These are phyloP conservation scores for Euproctis similis DNA, from an alignment of 2,888 invertebrate genomes.

Conservation along the genomic window DNA sequence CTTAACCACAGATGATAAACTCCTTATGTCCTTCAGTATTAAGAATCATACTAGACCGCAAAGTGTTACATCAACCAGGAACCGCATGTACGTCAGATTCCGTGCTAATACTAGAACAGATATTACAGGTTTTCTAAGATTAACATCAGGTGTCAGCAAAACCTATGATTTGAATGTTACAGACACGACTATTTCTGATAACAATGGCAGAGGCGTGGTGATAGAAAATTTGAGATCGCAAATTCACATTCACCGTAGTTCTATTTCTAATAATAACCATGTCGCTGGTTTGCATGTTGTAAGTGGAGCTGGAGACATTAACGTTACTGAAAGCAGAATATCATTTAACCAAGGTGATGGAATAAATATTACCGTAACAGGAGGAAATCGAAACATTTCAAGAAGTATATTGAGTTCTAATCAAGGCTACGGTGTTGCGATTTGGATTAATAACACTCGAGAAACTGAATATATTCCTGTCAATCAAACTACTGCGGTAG, in stretches of 20 bases:
- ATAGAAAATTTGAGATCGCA: conserved; percentile 93
- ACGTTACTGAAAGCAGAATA: conserved; percentile 92
- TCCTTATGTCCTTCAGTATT: conserved; percentile 82
- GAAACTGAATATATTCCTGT: conserved; percentile 85
- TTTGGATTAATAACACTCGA: conserved; percentile 91
- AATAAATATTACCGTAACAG: conserved; percentile 95
- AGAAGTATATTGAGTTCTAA: conserved; percentile 90
- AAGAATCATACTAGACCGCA: conserved; percentile 92
- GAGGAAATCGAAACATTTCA: conserved; percentile 95
- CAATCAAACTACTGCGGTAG: conserved; percentile 90
- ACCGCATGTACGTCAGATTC: conserved; percentile 88
- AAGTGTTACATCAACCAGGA: conserved; percentile 87
- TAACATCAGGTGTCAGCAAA: conserved; percentile 85
- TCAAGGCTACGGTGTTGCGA: conserved; percentile 89
- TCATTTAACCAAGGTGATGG: conserved; percentile 95
- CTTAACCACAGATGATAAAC: conserved; percentile 79
- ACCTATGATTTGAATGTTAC: conserved; percentile 92
- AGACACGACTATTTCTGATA: conserved; percentile 88
- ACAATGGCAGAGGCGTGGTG: conserved; percentile 96
- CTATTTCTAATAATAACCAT: conserved; percentile 90
- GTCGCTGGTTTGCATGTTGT: conserved; percentile 93
- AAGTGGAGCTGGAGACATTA: conserved; percentile 94
- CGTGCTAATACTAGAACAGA: conserved; percentile 82
- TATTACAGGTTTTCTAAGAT: conserved; percentile 84
- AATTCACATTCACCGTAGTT: conserved; percentile 88